Percentiles rank a stretch among this genome's conserved stretches.
These are phyloP conservation scores for Nansenia antarctica DNA, from an alignment of 2,113 vertebrate genomes.

Conservation along the genomic window DNA sequence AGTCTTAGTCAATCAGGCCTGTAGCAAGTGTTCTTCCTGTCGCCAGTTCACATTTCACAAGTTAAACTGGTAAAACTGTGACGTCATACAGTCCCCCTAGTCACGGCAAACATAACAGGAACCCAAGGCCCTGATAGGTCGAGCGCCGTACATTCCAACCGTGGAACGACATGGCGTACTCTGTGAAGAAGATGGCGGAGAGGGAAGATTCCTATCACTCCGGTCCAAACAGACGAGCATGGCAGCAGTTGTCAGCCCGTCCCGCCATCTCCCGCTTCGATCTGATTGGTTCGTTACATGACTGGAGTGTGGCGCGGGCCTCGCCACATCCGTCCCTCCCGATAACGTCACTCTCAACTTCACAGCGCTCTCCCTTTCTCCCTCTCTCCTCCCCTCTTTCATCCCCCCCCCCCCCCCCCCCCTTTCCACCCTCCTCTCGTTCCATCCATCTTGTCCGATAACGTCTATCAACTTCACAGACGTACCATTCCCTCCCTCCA, in stretches of 20 bases:
- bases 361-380: no score
- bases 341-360: background rate
- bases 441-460: slow-evolving; percentile 14
- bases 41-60: slow-evolving; percentile 20
- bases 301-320: background rate
- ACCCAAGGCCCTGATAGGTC: background rate
- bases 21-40: background rate
- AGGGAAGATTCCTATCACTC: background rate
- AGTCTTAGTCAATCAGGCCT: background rate
- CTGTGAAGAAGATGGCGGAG: background rate
- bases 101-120: no score
- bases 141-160: background rate
- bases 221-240: background rate
- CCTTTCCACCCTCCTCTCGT: no score
- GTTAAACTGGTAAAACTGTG: no score
- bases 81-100: no score
- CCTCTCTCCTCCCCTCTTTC: no score
- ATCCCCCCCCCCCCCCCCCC: no score
- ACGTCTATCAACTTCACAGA: slow-evolving; percentile 33
- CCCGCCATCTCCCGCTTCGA: background rate
- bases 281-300: slow-evolving; percentile 3
- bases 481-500: background rate
- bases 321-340: background rate
- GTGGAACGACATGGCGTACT: background rate
- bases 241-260: background rate